These are phyloP conservation scores for Pyrochroa serraticornis DNA, from an alignment of 2,888 invertebrate genomes.

Conservation along the genomic window DNA sequence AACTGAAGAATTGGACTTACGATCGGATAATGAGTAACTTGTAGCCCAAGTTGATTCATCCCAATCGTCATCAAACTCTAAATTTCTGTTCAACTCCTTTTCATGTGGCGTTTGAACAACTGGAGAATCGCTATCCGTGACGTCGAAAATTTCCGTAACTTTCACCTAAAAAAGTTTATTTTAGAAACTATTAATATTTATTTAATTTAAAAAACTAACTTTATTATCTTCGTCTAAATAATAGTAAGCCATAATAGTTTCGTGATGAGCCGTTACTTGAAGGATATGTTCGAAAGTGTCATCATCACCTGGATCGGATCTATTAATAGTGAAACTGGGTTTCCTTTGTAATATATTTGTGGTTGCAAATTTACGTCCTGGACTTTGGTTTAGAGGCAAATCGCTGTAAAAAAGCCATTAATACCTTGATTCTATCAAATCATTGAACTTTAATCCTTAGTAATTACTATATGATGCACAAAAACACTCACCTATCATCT, in stretches of 20 bases:
- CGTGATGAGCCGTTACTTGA: slow-evolving; percentile 82
- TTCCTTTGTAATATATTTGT: slow-evolving; percentile 52
- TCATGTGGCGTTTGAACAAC: slow-evolving; percentile 68
- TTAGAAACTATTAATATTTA: neutral
- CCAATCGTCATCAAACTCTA: slow-evolving; percentile 72
- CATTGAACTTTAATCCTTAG: neutral
- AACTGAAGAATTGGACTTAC: slow-evolving; percentile 29
- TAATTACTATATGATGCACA: neutral
- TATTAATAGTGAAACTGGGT: slow-evolving; percentile 53
- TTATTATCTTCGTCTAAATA: slow-evolving; percentile 88
- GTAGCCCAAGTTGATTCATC: slow-evolving; percentile 56
- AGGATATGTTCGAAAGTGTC: slow-evolving; percentile 75
- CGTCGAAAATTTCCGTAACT: slow-evolving; percentile 89
- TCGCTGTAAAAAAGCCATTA: slow-evolving; percentile 45
- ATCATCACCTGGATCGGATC: slow-evolving; percentile 55
- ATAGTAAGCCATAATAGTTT: slow-evolving; percentile 89
- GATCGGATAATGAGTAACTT: slow-evolving; percentile 33
- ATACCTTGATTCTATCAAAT: slow-evolving; percentile 3
- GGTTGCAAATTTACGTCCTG: slow-evolving; percentile 49
- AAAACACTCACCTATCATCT: slow-evolving; percentile 59
- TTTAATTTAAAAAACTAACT: slow-evolving; percentile 35
- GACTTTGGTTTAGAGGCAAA: slow-evolving; percentile 48
- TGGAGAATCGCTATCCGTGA: slow-evolving; percentile 76
- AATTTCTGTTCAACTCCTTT: slow-evolving; percentile 65
- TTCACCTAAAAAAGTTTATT: slow-evolving; percentile 53